phyloP scores from a whole-genome alignment of 2,888 invertebrate genomes.

The Scaptomyza polygonia region DNA sequence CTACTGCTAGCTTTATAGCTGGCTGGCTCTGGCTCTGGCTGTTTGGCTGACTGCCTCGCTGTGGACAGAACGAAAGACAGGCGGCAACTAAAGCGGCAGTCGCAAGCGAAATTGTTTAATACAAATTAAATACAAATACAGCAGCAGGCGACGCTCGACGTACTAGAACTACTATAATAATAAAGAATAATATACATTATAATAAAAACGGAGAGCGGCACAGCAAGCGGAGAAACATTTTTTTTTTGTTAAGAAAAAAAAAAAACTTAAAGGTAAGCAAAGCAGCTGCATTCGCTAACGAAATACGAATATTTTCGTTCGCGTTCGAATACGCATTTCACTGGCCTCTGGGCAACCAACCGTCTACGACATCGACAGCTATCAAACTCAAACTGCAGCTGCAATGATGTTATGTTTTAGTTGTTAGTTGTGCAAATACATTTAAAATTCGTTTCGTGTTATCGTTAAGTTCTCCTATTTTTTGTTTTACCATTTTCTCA shows the following conservation, averaged over 20 bases:
- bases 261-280: conserved; percentile 45
- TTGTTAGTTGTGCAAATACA: conserved; percentile 56
- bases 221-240: conserved; percentile 30
- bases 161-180: conserved; percentile 48
- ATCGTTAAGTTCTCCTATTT: conserved; percentile 25
- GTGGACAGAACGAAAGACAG: conserved; percentile 77
- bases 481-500: conserved; percentile 26
- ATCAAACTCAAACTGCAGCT: conserved; percentile 44
- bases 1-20: conserved; percentile 61
- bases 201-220: conserved; percentile 23
- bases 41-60: conserved; percentile 71
- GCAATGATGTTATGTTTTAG: conserved; percentile 52
- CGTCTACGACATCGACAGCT: conserved; percentile 34
- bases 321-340: conserved; percentile 32
- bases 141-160: conserved; percentile 25
- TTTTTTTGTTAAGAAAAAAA: conserved; percentile 12
- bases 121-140: conserved; percentile 51
- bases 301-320: conserved; percentile 33
- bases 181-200: conserved; percentile 47
- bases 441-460: conserved; percentile 35
- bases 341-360: conserved; percentile 30
- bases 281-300: conserved; percentile 49
- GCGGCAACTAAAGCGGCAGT: conserved; percentile 71
- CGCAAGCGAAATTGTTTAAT: conserved; percentile 60
- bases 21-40: conserved; percentile 59